Evolutionary conservation across 2,797 vertebrate species (phyloP), one percentile per base, ranked within the genome.

Genomic region (Heterohyrax brucei): DNA sequence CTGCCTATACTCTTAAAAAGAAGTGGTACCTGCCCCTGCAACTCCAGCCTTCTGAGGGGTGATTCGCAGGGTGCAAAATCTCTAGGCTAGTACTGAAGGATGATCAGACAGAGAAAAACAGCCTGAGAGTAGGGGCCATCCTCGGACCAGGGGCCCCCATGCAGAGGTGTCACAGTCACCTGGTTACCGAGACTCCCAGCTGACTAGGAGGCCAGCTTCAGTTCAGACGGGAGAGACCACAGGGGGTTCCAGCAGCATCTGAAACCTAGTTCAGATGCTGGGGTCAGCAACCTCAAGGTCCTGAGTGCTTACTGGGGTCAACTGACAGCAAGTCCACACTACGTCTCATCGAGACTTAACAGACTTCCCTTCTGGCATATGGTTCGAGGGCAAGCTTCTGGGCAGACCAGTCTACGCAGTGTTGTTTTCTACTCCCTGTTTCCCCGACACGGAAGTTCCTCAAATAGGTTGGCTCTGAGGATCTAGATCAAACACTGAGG

Each of bases 191-290:
- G 94, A 93, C 86, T 91, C 93, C 91, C 89, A 95, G 64, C 68
- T 96, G 95, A 95, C 95, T 93, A 94, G 86, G 93, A 96, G 90
- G 89, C 72, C 30, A 16, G 88, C 73, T 93, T 96, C 95, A 88
- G 89, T 93, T 92, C 92, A 93, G 79, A 94, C 39, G 1, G 93
- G 76, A 95, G 90, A 92, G 76, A 95, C 90, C 95, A 95, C 83
- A 78, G 77, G 44, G 93, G 93, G 70, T 89, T 89, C 93, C 84
- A 90, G 46, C 62, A 97, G 76, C 84, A 92, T 95, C 86, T 97
- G 86, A 97, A 96, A 94, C 93, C 95, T 96, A 73, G 88, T 94
- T 96, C 90, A 96, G 95, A 95, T 77, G 94, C 87, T 81, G 83
- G 48, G 88, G 78, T 94, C 86, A 96, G 96, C 94, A 96, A 96